Evolutionary conservation across 2,113 vertebrate species (phyloP).

Genomic region (Dromas ardeola): DNA sequence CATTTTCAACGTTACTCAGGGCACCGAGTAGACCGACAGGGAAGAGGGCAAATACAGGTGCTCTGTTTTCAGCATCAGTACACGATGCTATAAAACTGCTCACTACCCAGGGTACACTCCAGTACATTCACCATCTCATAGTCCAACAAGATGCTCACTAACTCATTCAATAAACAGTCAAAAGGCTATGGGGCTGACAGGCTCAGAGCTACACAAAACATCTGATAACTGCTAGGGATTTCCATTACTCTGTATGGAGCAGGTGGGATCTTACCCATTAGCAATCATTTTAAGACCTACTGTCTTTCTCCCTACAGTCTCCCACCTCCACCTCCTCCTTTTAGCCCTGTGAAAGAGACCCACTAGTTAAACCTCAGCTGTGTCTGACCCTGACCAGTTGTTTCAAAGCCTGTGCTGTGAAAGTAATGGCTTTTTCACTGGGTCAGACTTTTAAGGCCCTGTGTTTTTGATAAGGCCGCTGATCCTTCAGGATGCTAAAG

Average conservation of each 20-base stretch:
- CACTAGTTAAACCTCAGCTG: neutral
- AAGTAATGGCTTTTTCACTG: neutral
- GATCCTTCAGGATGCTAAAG: neutral
- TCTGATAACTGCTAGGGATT: neutral
- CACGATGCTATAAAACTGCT: neutral
- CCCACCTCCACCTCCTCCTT: neutral
- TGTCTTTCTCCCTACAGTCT: neutral
- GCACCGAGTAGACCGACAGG: neutral
- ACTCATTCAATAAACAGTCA: neutral
- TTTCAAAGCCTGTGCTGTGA: neutral
- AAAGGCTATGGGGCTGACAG: neutral
- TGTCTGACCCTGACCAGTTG: neutral
- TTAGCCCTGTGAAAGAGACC: neutral
- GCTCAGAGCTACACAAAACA: neutral
- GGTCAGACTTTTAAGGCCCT: neutral
- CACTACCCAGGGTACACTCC: neutral
- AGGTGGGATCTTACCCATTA: neutral
- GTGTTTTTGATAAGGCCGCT: neutral
- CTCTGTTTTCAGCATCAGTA: neutral
- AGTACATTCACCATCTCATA: neutral
- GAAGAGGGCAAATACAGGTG: neutral
- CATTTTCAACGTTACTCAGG: neutral
- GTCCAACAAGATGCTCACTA: neutral
- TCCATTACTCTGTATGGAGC: neutral
- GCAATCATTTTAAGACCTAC: neutral